Percentiles rank a stretch among this genome's conserved stretches.
These are phyloP conservation scores for Leptinotarsa tumamoca DNA, from an alignment of 2,888 invertebrate genomes.

Conservation along the genomic window DNA sequence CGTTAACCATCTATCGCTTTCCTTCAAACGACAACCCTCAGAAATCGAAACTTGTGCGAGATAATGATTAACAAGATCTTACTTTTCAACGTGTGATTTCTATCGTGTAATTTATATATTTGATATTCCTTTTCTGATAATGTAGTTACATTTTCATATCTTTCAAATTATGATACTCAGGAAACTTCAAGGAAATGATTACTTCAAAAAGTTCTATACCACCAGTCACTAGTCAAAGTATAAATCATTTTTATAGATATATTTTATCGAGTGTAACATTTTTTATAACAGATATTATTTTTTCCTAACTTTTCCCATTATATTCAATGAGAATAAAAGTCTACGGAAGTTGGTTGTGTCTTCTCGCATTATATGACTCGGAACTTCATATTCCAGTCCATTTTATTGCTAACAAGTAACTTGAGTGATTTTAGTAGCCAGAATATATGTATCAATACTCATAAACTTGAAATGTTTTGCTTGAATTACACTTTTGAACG, in stretches of 20 bases:
- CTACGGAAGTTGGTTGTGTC: neutral
- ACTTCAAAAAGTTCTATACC: neutral
- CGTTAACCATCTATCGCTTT: no score
- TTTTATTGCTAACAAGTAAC: neutral
- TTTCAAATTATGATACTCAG: no score
- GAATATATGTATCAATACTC: no score
- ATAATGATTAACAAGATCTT: no score
- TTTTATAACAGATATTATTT: neutral
- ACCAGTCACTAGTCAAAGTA: neutral
- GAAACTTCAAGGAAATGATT: neutral
- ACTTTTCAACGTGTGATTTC: no score
- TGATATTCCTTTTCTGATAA: no score
- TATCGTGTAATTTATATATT: no score
- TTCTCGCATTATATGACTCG: neutral
- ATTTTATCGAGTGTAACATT: neutral
- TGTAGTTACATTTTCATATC: no score
- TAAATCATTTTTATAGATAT: slow-evolving; percentile 1
- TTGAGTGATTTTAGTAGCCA: neutral
- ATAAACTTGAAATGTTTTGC: no score
- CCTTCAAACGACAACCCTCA: no score
- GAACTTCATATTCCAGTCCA: neutral
- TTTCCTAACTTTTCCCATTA: slow-evolving; percentile 3
- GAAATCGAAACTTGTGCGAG: no score
- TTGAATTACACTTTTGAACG: neutral
- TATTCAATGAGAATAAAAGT: neutral